phyloP scores from a whole-genome alignment of 2,888 invertebrate genomes.

The Campoplex capitator region DNA sequence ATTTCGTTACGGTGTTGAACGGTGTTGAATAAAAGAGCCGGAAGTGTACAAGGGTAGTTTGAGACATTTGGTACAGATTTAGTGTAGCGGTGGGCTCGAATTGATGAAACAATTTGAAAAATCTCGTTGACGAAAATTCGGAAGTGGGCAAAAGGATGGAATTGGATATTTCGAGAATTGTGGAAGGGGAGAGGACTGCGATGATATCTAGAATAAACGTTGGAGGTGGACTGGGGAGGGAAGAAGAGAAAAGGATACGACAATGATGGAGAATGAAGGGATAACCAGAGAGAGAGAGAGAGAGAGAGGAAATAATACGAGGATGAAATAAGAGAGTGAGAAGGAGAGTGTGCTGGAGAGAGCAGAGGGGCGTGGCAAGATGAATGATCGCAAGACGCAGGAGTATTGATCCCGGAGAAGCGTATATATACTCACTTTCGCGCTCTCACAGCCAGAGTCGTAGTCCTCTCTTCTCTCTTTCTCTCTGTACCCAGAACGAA shows the following conservation, averaged over 20 bases:
- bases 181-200: constrained; percentile 7
- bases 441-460: constrained; percentile 72
- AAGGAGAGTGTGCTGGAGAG: constrained; percentile 77
- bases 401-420: constrained; percentile 84
- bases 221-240: constrained; percentile 71
- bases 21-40: neutral
- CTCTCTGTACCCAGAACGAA: constrained; percentile 51
- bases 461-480: constrained; percentile 72
- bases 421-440: constrained; percentile 74
- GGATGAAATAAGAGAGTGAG: constrained; percentile 70
- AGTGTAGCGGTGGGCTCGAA: neutral
- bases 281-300: constrained; percentile 45
- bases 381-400: constrained; percentile 85
- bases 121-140: constrained; percentile 4
- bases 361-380: constrained; percentile 85
- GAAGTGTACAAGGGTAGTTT: neutral
- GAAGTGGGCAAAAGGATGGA: constrained; percentile 18
- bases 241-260: constrained; percentile 43
- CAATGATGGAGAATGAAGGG: constrained; percentile 31
- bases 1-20: neutral
- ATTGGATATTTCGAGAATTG: constrained; percentile 22
- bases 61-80: neutral
- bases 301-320: constrained; percentile 37
- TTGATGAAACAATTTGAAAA: constrained; percentile 33
- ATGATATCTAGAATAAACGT: constrained; percentile 42